Evolutionary conservation across 2,888 invertebrate genomes (phyloP), one percentile per base, ranked within the genome.

Genomic region (Anthrax anthrax): DNA sequence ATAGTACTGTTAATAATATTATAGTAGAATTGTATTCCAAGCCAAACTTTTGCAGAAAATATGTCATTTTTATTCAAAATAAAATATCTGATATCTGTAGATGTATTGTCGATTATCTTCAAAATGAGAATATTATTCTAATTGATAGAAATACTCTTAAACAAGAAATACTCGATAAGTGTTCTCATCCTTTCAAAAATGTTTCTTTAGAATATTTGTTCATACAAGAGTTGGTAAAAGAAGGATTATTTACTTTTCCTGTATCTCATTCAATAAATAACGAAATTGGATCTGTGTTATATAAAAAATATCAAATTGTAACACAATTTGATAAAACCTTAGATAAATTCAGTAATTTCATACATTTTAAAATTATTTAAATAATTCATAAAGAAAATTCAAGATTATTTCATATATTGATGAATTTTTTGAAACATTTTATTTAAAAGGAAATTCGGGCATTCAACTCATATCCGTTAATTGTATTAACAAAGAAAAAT

Each of bases 151-250:
- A 12, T 19, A 18, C 18, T 14, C 23, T 23, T 23, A 4, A 23
- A 23, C 19, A 39, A 18, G n/a, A 39, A 6, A 23, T 39, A 2
- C 13, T 18, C 18, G 14, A 39, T 23, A 10, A 12, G 1, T 43
- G 43, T 18, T 43, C 43, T 12, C 18, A 43, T 37, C 43, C 43
- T 8, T 43, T 43, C 34, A 37, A 18, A 37, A 9, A n/a, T 23
- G 17, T 37, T 19, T n/a, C 12, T 18, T 18, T 14, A 12, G 43
- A 43, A 36, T 34, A 42, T 34, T 6, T 4, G 4, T 42, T 34
- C 16, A 34, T 32, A 2, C 14, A 42, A 9, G 14, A 32, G 8
- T 17, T 42, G 4, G 14, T 37, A 18, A 23, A 43, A 43, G 1
- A 37, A 23, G 37, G 37, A 23, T 43, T 43, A 36, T 37, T 43